Conservation (phyloP, 1,140 invertebrate species). For the Mactra quadrangularis region DNA sequence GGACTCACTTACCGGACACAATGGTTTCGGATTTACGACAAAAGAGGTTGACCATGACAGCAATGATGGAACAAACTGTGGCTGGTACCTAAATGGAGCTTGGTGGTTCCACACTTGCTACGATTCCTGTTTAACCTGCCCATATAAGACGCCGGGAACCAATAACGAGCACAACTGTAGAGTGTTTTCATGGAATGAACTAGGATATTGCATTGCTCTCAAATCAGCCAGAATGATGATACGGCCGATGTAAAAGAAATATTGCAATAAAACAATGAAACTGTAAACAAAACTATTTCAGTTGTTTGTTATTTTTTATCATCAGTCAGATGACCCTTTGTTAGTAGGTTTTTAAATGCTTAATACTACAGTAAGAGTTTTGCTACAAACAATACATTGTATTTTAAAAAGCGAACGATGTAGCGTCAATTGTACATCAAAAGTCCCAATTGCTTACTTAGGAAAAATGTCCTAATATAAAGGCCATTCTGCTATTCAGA, state of each 20-base stretch:
- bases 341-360: no score
- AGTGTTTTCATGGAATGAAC: conserved; percentile 11
- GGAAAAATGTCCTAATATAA: no score
- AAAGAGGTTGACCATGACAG: conserved; percentile 22
- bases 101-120: conserved; percentile 38
- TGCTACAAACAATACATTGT: no score
- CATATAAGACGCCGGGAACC: background rate
- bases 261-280: no score
- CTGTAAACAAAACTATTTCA: no score
- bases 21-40: conserved; percentile 22
- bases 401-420: no score
- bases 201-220: conserved; percentile 20
- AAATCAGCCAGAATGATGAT: conserved; percentile 27
- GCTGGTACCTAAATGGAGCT: conserved; percentile 14
- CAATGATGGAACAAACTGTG: conserved; percentile 20
- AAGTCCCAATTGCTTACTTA: no score
- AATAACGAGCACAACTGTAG: background rate
- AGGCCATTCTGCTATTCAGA: no score
- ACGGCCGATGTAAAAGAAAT: background rate
- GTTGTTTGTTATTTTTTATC: no score
- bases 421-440: no score
- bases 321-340: no score
- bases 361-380: no score
- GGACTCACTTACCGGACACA: conserved; percentile 8
- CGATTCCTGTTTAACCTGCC: conserved; percentile 34